Evolutionary conservation across 2,113 vertebrate species (phyloP).

Genomic region (Puffinus mauretanicus): DNA sequence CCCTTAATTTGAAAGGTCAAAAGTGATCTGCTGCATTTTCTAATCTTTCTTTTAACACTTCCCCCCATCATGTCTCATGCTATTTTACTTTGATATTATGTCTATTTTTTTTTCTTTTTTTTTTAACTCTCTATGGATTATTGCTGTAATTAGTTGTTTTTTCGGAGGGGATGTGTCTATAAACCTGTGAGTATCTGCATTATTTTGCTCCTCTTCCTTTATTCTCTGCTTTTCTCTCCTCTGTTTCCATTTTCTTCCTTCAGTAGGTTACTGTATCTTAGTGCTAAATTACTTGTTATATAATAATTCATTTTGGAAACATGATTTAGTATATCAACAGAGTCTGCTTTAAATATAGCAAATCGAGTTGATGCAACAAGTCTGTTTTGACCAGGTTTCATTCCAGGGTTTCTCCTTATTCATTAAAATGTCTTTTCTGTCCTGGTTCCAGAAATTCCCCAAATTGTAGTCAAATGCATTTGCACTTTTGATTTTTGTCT

Average conservation of each 20-base stretch:
- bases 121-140: not conserved
- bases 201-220: not conserved
- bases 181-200: constrained; percentile 81
- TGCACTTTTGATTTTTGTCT: not conserved
- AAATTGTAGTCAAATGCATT: not conserved
- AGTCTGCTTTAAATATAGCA: not conserved
- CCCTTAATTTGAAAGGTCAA: not conserved
- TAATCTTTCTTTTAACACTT: not conserved
- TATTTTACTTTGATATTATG: constrained; percentile 9
- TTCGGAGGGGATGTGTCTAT: constrained; percentile 82
- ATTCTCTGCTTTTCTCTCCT: not conserved
- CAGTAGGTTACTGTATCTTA: not conserved
- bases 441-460: not conserved
- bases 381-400: not conserved
- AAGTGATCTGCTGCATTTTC: not conserved
- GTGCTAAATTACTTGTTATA: not conserved
- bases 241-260: not conserved
- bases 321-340: not conserved
- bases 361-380: not conserved
- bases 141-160: constrained; percentile 79
- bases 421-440: not conserved
- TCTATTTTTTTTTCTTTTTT: not conserved
- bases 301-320: not conserved
- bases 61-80: not conserved
- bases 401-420: not conserved